phyloP scores from a whole-genome alignment of 2,888 invertebrate genomes.

The Campaea margaritaria region DNA sequence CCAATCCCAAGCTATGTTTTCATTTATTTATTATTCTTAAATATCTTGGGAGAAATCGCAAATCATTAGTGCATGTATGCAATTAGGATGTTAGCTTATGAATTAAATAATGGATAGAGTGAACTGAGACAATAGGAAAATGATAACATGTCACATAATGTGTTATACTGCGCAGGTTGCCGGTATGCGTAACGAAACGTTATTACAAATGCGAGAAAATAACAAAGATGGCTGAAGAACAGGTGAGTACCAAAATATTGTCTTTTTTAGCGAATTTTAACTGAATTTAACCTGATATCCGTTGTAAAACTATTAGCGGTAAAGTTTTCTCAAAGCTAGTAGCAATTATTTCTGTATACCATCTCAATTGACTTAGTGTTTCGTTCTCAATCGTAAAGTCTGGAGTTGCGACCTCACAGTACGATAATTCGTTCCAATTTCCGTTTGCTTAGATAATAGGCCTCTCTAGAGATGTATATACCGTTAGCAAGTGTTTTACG shows the following conservation, averaged over 20 bases:
- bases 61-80: no score
- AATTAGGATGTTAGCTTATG: no score
- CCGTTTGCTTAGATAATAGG: slow-evolving; percentile 13
- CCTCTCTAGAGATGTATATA: slow-evolving; percentile 8
- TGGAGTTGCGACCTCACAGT: slow-evolving; percentile 28
- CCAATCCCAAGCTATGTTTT: no score
- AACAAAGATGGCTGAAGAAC: slow-evolving; percentile 92
- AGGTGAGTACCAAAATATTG: slow-evolving; percentile 87
- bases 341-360: slow-evolving; percentile 4
- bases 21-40: no score
- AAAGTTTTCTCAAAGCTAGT: not conserved
- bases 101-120: no score
- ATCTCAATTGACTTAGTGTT: slow-evolving; percentile 15
- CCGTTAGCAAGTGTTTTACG: not conserved
- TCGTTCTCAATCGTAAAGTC: slow-evolving; percentile 8
- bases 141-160: no score
- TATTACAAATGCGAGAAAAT: slow-evolving; percentile 80
- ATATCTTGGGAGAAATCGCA: no score
- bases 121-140: no score
- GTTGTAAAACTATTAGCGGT: slow-evolving; percentile 19
- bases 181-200: no score
- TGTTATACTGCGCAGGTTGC: no score
- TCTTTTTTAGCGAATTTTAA: slow-evolving; percentile 65
- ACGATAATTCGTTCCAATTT: slow-evolving; percentile 22
- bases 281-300: slow-evolving; percentile 56